These are phyloP conservation scores for Rhopalosiphum nymphaeae DNA, from an alignment of 2,888 invertebrate genomes.

Conservation along the genomic window DNA sequence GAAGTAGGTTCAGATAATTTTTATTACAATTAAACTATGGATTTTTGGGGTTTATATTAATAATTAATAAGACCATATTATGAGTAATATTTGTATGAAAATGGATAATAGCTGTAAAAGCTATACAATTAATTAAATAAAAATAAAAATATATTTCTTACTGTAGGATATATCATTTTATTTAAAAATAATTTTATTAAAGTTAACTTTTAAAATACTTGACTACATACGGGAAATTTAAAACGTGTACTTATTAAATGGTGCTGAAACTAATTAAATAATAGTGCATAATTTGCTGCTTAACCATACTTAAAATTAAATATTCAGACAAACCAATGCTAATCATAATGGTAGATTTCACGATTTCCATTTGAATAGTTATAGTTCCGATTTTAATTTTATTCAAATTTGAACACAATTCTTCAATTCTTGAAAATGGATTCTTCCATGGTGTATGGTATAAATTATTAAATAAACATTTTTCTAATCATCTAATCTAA, in stretches of 20 bases:
- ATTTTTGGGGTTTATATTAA: background rate
- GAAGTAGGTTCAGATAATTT: background rate
- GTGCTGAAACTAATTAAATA: slow-evolving; percentile 36
- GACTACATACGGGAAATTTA: background rate
- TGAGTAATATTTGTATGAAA: background rate
- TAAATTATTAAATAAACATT: background rate
- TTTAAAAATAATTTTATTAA: background rate
- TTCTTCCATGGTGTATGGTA: background rate
- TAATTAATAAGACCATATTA: background rate
- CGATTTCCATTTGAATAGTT: background rate
- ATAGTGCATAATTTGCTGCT: slow-evolving; percentile 4
- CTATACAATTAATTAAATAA: background rate
- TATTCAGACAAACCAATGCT: slow-evolving; percentile 47
- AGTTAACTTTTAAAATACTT: slow-evolving; percentile 21
- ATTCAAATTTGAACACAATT: background rate
- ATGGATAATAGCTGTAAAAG: background rate
- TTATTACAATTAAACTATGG: background rate
- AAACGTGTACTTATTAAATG: background rate
- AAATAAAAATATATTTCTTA: background rate
- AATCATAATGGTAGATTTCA: background rate
- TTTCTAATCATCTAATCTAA: background rate
- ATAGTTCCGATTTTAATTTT: background rate
- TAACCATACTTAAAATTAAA: slow-evolving; percentile 23
- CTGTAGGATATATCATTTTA: background rate
- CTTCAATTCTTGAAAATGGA: background rate